These are phyloP conservation scores for Pocillopora meandrina DNA, from an alignment of 92 coral and sea anemone species.

Conservation along the genomic window DNA sequence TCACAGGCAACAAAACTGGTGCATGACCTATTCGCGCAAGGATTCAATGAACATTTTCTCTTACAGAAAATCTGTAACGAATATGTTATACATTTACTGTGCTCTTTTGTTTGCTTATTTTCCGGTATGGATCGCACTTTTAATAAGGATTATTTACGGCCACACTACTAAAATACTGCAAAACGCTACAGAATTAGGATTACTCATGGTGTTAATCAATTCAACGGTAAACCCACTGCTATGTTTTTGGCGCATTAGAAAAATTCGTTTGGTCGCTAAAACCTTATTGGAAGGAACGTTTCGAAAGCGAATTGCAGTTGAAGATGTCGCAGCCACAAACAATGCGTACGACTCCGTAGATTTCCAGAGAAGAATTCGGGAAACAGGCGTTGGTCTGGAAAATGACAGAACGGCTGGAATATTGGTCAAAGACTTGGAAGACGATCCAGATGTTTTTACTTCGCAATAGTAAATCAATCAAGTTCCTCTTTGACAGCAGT, in stretches of 20 bases:
- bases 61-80: neutral
- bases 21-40: neutral
- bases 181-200: constrained; percentile 9
- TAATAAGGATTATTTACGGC: constrained; percentile 6
- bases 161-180: neutral
- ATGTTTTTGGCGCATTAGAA: neutral
- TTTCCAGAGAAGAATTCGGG: neutral
- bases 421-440: neutral
- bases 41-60: neutral
- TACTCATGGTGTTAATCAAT: neutral
- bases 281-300: neutral
- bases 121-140: neutral
- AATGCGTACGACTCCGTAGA: too few species aligned
- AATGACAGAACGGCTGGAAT: neutral
- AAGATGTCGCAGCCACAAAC: neutral
- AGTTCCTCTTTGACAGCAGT: too few species aligned
- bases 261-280: neutral
- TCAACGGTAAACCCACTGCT: constrained; percentile 5
- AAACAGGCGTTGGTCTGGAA: neutral
- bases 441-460: neutral
- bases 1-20: neutral
- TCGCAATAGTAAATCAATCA: neutral
- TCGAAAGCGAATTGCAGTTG: neutral
- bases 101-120: constrained; percentile 1
- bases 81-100: neutral